Conservation (phyloP, 2,113 vertebrate genomes). For the Neotoma lepida region DNA sequence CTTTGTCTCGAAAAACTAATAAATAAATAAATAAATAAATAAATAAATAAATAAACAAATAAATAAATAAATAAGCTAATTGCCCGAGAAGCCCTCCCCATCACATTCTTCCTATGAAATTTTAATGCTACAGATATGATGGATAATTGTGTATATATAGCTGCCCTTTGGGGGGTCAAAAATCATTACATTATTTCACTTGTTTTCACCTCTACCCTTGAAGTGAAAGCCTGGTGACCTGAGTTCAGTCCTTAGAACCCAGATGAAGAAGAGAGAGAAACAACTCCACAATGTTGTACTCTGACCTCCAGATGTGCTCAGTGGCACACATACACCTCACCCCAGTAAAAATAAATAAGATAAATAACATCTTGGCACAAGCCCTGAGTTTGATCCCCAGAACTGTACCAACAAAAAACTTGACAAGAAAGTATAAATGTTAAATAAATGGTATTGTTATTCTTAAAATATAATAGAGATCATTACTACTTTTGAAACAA, state of each 20-base stretch:
- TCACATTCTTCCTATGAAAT: neutral
- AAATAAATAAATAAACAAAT: too few species aligned
- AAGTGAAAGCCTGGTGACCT: neutral
- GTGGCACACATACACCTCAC: neutral
- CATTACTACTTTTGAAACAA: neutral
- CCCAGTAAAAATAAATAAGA: neutral
- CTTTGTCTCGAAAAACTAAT: too few species aligned
- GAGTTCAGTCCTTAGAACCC: too few species aligned
- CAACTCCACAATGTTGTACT: too few species aligned
- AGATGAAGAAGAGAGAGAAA: too few species aligned
- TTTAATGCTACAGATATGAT: neutral
- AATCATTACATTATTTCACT: neutral
- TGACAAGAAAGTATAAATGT: constrained; percentile 18
- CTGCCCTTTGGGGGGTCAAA: constrained; percentile 2
- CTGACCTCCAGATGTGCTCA: neutral
- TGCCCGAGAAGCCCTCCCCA: neutral
- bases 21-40: too few species aligned
- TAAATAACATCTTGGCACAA: neutral
- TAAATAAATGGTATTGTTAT: constrained; percentile 7
- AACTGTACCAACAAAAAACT: neutral
- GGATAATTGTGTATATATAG: neutral
- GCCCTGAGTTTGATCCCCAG: neutral
- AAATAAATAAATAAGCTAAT: too few species aligned
- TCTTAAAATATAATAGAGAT: constrained; percentile 46
- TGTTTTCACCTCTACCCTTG: neutral